These are phyloP conservation scores for Balanococcus diminutus DNA, from an alignment of 2,888 invertebrate genomes.

Conservation along the genomic window DNA sequence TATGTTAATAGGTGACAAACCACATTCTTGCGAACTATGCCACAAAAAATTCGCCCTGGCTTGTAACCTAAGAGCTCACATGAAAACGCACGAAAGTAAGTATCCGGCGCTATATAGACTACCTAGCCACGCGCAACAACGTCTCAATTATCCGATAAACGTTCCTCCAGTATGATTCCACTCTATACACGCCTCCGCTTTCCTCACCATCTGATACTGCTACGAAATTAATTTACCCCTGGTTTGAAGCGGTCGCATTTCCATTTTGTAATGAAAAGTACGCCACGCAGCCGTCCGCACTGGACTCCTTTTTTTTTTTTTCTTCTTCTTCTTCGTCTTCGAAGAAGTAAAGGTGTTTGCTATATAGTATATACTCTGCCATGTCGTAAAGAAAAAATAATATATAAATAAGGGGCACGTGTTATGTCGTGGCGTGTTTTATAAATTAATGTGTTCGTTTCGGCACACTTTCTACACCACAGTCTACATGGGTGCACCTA, in stretches of 20 bases:
- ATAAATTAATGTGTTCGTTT: slow-evolving; percentile 8
- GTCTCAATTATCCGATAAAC: not conserved
- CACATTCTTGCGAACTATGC: slow-evolving; percentile 73
- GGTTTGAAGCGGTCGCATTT: too few relatives aligned
- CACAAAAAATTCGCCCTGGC: slow-evolving; percentile 75
- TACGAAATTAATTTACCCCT: slow-evolving; percentile 1
- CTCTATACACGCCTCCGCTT: not conserved
- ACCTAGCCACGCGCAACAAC: not conserved
- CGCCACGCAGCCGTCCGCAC: too few relatives aligned
- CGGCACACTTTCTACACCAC: slow-evolving; percentile 19
- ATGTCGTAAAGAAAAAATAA: not conserved
- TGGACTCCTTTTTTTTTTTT: not conserved
- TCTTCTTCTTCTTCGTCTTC: too few relatives aligned
- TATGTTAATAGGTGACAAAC: slow-evolving; percentile 71
- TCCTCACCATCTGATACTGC: not conserved
- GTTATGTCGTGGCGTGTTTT: slow-evolving; percentile 19
- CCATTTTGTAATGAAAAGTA: too few relatives aligned
- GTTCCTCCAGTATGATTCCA: too few relatives aligned
- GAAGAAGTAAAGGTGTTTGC: slow-evolving; percentile 1
- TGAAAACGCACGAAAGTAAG: slow-evolving; percentile 76
- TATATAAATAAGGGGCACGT: slow-evolving; percentile 16
- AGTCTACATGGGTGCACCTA: not conserved
- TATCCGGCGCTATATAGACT: slow-evolving; percentile 50
- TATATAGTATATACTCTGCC: not conserved
- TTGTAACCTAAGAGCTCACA: slow-evolving; percentile 74